phyloP scores from a whole-genome alignment of 2,113 vertebrate species.

The Otocyon megalotis region DNA sequence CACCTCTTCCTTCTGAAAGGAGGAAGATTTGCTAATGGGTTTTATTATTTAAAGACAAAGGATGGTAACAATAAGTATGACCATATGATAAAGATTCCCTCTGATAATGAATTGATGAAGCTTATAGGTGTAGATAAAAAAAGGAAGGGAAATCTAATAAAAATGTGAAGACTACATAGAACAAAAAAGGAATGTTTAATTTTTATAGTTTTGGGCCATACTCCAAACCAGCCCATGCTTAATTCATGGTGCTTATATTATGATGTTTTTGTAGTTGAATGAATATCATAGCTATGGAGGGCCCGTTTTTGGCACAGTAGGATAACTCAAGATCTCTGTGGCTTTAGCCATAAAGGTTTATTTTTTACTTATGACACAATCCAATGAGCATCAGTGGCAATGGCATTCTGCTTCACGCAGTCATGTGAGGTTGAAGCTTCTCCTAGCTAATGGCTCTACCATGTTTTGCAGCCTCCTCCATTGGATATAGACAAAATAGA shows the following conservation, averaged over 20 bases:
- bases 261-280: background rate
- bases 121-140: background rate
- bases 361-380: background rate
- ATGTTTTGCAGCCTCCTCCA: background rate
- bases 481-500: background rate
- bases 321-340: background rate
- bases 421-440: background rate
- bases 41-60: background rate
- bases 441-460: background rate
- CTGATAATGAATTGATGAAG: background rate
- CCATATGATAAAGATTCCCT: background rate
- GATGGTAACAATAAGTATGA: background rate
- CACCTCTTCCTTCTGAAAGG: background rate
- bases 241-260: background rate
- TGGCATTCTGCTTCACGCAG: background rate
- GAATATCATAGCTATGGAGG: background rate
- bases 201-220: background rate
- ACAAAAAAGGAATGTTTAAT: background rate
- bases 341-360: background rate
- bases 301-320: background rate
- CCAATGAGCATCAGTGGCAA: background rate
- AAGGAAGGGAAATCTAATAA: background rate
- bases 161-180: background rate
- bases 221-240: background rate
- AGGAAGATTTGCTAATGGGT: background rate